Evolutionary conservation across 2,888 invertebrate genomes (phyloP).

Genomic region (Scrobipalpa atriplicella): DNA sequence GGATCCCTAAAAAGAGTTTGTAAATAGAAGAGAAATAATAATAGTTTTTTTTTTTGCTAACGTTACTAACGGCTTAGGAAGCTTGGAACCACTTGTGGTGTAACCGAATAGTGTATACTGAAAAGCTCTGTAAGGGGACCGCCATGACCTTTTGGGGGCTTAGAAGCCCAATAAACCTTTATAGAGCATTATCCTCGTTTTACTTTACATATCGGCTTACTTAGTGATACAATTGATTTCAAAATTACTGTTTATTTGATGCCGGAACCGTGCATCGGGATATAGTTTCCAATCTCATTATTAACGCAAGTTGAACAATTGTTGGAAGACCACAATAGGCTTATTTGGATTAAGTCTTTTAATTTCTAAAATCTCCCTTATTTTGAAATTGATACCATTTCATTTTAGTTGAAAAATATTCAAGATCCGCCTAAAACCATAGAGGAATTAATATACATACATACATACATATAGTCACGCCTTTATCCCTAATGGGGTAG

Average conservation of each 20-base stretch:
- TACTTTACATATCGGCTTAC: constrained; percentile 7
- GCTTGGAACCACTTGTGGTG: constrained; percentile 34
- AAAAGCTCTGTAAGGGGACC: constrained; percentile 36
- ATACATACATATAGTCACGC: not conserved
- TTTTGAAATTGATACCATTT: no score
- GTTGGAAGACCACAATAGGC: not conserved
- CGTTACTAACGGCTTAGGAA: constrained; percentile 26
- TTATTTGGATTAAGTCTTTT: constrained; percentile 1
- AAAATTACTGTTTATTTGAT: no score
- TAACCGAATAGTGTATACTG: constrained; percentile 40
- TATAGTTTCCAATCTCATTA: not conserved
- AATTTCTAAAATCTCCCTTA: no score
- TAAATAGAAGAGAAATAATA: no score
- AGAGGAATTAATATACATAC: not conserved
- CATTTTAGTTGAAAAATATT: no score
- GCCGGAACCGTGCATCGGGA: no score
- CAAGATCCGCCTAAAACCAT: no score
- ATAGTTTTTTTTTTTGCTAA: not conserved
- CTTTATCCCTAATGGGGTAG: no score
- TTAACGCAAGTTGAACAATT: constrained; percentile 4
- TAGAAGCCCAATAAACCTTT: constrained; percentile 7
- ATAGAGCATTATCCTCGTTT: not conserved
- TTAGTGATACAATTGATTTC: not conserved
- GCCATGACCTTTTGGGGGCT: not conserved
- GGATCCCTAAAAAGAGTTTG: no score